These are phyloP conservation scores for Hypocryptadius cinnamomeus DNA, from an alignment of 2,113 vertebrate species.

Conservation along the genomic window DNA sequence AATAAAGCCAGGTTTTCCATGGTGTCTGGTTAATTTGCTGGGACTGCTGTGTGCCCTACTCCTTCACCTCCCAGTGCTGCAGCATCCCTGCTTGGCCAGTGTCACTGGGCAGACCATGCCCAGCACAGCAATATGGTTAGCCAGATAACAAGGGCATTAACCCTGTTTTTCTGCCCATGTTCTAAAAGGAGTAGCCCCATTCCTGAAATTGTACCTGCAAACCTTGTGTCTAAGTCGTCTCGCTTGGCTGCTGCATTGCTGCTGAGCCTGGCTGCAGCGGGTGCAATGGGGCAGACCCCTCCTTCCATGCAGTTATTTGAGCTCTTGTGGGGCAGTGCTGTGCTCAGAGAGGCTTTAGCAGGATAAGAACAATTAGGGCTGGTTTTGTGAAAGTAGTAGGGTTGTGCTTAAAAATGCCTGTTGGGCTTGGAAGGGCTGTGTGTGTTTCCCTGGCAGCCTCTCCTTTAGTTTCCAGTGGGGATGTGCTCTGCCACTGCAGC, in stretches of 20 bases:
- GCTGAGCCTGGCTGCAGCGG: fast-evolving
- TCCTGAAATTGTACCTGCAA: neutral
- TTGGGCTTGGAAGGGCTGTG: neutral
- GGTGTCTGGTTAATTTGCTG: neutral
- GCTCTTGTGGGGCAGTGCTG: neutral
- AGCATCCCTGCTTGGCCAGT: neutral
- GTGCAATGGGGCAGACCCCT: neutral
- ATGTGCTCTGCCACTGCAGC: neutral
- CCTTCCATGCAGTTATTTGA: neutral
- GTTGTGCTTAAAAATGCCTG: neutral
- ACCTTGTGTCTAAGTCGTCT: neutral
- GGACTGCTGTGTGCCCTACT: neutral
- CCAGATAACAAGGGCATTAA: neutral
- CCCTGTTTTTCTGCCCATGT: neutral
- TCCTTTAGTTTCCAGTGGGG: neutral
- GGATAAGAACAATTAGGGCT: neutral
- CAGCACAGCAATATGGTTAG: neutral
- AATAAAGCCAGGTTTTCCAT: neutral
- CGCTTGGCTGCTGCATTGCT: neutral
- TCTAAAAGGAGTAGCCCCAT: neutral
- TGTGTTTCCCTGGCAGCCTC: neutral
- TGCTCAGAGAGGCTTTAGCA: neutral
- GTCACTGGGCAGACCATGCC: neutral
- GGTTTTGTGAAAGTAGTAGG: neutral
- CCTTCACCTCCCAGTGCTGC: neutral